Evolutionary conservation across 2,888 invertebrate genomes (phyloP), one percentile per base, ranked within the genome.

Genomic region (Epinotia bilunana): DNA sequence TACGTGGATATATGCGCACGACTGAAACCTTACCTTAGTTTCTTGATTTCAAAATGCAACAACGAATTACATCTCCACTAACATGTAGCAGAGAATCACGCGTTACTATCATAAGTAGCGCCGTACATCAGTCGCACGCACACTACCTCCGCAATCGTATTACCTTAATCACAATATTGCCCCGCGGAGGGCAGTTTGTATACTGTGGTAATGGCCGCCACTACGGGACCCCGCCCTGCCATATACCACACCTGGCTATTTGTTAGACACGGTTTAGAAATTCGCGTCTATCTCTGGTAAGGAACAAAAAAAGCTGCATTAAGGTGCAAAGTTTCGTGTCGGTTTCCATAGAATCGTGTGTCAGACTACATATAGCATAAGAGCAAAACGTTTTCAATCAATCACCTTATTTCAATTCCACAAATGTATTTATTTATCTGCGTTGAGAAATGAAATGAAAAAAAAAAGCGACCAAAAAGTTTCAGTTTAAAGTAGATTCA

Each of bases 121-220:
- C 18, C 61, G 58, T 67, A 62, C 72, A 55, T 74, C 43, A 67
- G 69, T 55, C 43, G 60, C 67, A 76, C 72, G 58, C 69, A 69
- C n/a, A 49, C 57, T 39, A 39, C 23, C 46, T 57, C 84, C 83
- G 82, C 86, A 86, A 88, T 86, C 84, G 83, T 84, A 90, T 91
- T 90, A 90, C 85, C 87, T 87, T 90, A 90, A 90, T 91, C 87
- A 88, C 87, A 81, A 87, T 84, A 87, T 88, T 86, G 87, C 84
- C 78, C 89, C 88, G 80, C 76, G 71, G 87, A 86, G 89, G 83
- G 86, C 84, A 84, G 85, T 89, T 89, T 87, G 83, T 84, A 83
- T 80, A 81, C 80, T 79, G 78, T 65, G 80, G 80, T 79, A 79
- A 80, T 77, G 74, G 76, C 58, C 53, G 23, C 72, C 73, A 76